Percentiles rank a stretch among this genome's conserved stretches.
These are phyloP conservation scores for Entomyzon cyanotis DNA, from an alignment of 2,113 vertebrate species.

Conservation along the genomic window DNA sequence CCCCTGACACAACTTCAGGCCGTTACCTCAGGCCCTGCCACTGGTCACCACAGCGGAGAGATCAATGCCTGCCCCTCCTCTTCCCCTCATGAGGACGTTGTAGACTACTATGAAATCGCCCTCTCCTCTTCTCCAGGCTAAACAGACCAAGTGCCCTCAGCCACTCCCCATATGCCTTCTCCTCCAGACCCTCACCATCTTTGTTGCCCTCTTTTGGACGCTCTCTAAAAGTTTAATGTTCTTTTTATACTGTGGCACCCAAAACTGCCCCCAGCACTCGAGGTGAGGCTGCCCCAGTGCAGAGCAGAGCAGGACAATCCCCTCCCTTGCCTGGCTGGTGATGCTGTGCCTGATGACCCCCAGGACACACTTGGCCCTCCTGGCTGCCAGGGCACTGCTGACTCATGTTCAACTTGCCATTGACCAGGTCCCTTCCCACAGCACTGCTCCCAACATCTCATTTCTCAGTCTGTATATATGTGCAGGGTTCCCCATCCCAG, in stretches of 20 bases:
- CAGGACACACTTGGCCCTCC: fast-evolving
- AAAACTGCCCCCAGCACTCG: fast-evolving
- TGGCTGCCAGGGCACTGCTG: neutral
- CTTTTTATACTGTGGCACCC: neutral
- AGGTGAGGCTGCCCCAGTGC: fast-evolving
- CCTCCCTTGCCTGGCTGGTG: fast-evolving
- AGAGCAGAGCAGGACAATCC: neutral
- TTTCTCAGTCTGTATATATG: neutral
- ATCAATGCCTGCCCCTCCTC: neutral
- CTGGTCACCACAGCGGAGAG: neutral
- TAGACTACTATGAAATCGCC: neutral
- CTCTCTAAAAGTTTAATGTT: fast-evolving
- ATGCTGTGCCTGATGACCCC: neutral
- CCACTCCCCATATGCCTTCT: too few species aligned
- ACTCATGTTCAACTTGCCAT: fast-evolving
- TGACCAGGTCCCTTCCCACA: fast-evolving
- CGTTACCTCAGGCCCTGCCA: neutral
- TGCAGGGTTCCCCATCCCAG: neutral
- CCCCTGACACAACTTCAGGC: neutral
- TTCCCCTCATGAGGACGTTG: neutral
- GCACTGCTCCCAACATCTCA: neutral
- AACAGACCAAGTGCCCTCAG: neutral
- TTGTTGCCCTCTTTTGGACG: neutral
- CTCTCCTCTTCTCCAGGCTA: neutral
- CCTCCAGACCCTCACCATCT: neutral